These are phyloP conservation scores for Vesta saturnalis DNA, from an alignment of 2,888 invertebrate genomes.

Conservation along the genomic window DNA sequence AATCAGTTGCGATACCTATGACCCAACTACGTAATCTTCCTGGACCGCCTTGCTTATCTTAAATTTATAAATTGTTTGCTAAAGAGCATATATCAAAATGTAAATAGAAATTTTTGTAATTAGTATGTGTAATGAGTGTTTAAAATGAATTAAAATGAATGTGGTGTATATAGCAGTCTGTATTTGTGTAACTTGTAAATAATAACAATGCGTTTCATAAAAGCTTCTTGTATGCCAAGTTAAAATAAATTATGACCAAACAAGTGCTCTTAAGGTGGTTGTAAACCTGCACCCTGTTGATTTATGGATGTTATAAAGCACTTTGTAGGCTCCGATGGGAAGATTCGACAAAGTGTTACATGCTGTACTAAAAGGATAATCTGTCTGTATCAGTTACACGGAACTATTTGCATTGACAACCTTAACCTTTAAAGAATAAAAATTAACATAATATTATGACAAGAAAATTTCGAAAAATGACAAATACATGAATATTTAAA, in stretches of 20 bases:
- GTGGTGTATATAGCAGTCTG: neutral
- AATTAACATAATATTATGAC: slow-evolving; percentile 47
- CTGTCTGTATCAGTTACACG: slow-evolving; percentile 33
- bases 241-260: slow-evolving; percentile 27
- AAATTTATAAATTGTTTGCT: slow-evolving; percentile 17
- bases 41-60: slow-evolving; percentile 50
- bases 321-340: slow-evolving; percentile 28
- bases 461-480: slow-evolving; percentile 23
- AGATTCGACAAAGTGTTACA: slow-evolving; percentile 29
- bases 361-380: slow-evolving; percentile 29
- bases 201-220: neutral
- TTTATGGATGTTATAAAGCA: slow-evolving; percentile 32
- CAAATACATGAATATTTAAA: neutral
- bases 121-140: slow-evolving; percentile 2
- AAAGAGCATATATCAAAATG: slow-evolving; percentile 54
- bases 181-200: slow-evolving; percentile 18
- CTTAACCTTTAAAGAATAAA: slow-evolving; percentile 29
- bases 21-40: slow-evolving; percentile 56
- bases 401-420: slow-evolving; percentile 37
- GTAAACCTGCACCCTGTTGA: slow-evolving; percentile 34
- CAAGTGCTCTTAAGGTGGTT: slow-evolving; percentile 25
- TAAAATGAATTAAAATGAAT: neutral
- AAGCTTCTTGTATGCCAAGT: slow-evolving; percentile 14
- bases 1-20: slow-evolving; percentile 52
- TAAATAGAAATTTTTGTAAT: slow-evolving; percentile 17